Base-by-base conservation (phyloP, 2,888 invertebrate genomes). In the Polymixis flavicincta region DNA sequence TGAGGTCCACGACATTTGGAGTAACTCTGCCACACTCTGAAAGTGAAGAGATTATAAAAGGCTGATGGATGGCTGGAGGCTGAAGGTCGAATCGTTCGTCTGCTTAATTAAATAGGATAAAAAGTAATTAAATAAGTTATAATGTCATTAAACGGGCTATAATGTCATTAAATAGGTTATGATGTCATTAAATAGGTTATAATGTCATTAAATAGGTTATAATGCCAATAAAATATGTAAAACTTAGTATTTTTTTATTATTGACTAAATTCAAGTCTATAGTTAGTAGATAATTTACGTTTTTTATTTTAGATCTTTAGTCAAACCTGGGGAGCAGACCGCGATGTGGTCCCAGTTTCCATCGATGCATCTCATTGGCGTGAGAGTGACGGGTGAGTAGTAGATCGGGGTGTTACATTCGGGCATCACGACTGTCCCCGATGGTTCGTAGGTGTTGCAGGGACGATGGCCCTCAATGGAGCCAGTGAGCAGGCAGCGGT, bases 301-400 rank as follows among this genome's bases (percentile, higher is more conserved):
- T 37, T 37, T 37, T 37, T 37, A 5, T 37, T 37, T 37, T 14
- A 14, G 7, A 17, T 88, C 87, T 89, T 89, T 90, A 22, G 57
- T 48, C 92, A 90, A 88, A 94, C 93, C 94, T 92, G 93, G 90
- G 4, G 75, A 69, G 84, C 94, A 95, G 1, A 72, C 82, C 5
- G 92, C 89, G 8, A 85, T 70, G 78, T 91, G 80, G 86, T 92
- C 87, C 93, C 94, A 95, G 42, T 71, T 89, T 14, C 92, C 93
- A 9, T 91, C 89, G 28, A 88, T 76, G 83, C 94, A 94, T 14
- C 74, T 83, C 93, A 94, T 94, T 71, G 81, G 78, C n/a, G 74
- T 74, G 0, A 92, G 84, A 0, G 81, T 74, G 0, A 75, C 83
- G 1, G 86, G 32, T 25, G 86, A 85, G 79, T 92, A 92, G 87